These are phyloP conservation scores for Chelonus formosanus DNA, from an alignment of 2,888 invertebrate species.

Conservation along the genomic window DNA sequence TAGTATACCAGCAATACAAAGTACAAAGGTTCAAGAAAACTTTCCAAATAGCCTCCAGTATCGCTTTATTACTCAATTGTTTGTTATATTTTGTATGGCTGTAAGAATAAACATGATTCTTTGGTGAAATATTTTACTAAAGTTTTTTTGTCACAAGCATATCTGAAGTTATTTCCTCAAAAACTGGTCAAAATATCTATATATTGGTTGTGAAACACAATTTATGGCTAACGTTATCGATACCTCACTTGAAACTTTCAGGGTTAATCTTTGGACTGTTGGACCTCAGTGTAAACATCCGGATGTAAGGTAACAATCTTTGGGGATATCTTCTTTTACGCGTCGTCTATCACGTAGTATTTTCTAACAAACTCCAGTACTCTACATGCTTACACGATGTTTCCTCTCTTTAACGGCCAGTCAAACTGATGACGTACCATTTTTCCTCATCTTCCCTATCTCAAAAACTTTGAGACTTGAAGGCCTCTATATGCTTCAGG, in stretches of 20 bases:
- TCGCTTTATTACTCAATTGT: constrained; percentile 31
- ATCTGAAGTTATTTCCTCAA: no score
- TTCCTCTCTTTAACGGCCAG: constrained; percentile 27
- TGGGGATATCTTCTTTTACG: constrained; percentile 18
- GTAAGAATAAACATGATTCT: neutral
- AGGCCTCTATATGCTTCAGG: constrained; percentile 26
- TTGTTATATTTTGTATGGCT: constrained; percentile 27
- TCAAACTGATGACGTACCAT: constrained; percentile 44
- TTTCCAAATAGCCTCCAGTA: constrained; percentile 27
- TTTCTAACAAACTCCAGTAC: constrained; percentile 13
- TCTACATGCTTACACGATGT: constrained; percentile 19
- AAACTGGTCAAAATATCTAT: no score
- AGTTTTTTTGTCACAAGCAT: no score
- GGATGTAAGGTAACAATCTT: constrained; percentile 17
- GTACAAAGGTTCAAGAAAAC: constrained; percentile 21
- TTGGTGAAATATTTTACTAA: neutral
- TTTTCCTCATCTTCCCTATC: constrained; percentile 41
- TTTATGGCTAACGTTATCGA: neutral
- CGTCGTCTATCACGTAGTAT: constrained; percentile 27
- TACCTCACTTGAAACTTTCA: constrained; percentile 25
- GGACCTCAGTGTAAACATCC: constrained; percentile 27
- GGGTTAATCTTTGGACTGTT: constrained; percentile 16
- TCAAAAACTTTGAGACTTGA: constrained; percentile 29
- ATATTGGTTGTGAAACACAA: no score
- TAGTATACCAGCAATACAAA: constrained; percentile 13